Base-by-base conservation (phyloP, 2,888 invertebrate species). In the Rhagophthalmus giganteus region DNA sequence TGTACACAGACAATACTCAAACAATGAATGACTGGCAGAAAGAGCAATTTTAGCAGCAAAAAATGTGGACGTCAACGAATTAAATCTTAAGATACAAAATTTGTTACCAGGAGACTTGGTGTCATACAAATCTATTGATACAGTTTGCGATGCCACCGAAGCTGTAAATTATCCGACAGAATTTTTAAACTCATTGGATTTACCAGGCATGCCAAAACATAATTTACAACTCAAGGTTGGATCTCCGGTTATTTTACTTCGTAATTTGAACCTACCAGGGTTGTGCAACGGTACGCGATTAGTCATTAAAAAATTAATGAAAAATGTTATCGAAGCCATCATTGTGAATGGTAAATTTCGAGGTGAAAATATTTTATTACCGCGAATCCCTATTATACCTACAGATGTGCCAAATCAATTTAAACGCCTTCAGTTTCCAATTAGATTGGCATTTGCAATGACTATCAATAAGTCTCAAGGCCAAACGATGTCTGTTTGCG, bases 21-120 rank as follows among this genome's bases (percentile, higher is more conserved):
- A 45, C 10, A 47, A 13, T 59, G 51, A 25, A 55, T 55, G 52
- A 54, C 60, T 71, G 9, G 25, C 48, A 37, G 61, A 69, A 58
- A 41, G 66, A 52, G 64, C 63, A 3, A 69, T 72, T 60, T 65
- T 69, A 30, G 64, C 65, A 28, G 61, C 69, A 48, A 66, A 63
- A 62, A 70, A 68, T 55, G 55, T 60, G n/a, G 63, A 62, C 39
- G 66, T 64, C 44, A 32, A 63, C 37, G 15, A 33, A 16, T 25
- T 54, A 14, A 50, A 54, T 45, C 11, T 27, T 4, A 33, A 33
- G 25, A 44, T 50, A 13, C 34, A 41, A 26, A 12, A 34, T 9
- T 15, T 10, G 10, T 20, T 54, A 8, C 39, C 42, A 38, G 39
- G 44, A 52, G 33, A 52, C n/a, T n/a, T n/a, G n/a, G n/a, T n/a